Percentiles rank a stretch among this genome's conserved stretches.
Evolutionary conservation across 2,888 invertebrate genomes (phyloP).

Genomic region (Drosophila greeni): DNA sequence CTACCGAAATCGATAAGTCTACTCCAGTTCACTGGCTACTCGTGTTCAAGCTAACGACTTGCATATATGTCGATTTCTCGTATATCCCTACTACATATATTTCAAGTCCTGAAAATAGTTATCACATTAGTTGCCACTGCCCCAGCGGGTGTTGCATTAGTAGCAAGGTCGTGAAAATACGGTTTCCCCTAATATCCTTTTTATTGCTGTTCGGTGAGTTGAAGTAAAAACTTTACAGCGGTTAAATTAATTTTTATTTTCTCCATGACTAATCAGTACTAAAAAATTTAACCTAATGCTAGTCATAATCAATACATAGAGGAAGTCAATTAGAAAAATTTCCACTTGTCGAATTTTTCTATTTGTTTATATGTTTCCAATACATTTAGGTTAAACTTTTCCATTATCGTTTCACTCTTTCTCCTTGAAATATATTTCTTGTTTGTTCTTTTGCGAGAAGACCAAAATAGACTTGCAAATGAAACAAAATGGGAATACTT

Average conservation of each 20-base stretch:
- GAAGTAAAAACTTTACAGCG: conserved; percentile 1
- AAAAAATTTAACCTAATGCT: background rate
- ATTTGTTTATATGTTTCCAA: background rate
- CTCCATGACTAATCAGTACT: background rate
- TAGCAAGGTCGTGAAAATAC: conserved; percentile 4
- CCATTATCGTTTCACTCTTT: conserved; percentile 28
- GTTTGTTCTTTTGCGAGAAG: background rate
- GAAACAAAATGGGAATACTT: background rate
- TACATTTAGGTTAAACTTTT: background rate
- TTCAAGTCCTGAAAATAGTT: conserved; percentile 12
- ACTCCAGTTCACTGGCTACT: conserved; percentile 37
- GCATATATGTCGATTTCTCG: conserved; percentile 41
- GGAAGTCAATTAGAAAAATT: background rate
- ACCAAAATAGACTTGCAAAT: conserved; percentile 19
- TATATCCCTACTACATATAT: conserved; percentile 1
- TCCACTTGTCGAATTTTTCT: background rate
- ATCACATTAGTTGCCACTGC: conserved; percentile 1
- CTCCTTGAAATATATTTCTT: conserved; percentile 56
- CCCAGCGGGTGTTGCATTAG: conserved; percentile 21
- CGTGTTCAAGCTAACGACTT: conserved; percentile 18
- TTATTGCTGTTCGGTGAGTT: background rate
- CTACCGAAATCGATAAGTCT: conserved; percentile 54
- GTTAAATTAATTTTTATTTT: background rate
- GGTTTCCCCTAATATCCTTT: conserved; percentile 2
- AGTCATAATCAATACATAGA: background rate